Evolutionary conservation across 2,888 invertebrate species (phyloP).

Genomic region (Drosophila formosana): DNA sequence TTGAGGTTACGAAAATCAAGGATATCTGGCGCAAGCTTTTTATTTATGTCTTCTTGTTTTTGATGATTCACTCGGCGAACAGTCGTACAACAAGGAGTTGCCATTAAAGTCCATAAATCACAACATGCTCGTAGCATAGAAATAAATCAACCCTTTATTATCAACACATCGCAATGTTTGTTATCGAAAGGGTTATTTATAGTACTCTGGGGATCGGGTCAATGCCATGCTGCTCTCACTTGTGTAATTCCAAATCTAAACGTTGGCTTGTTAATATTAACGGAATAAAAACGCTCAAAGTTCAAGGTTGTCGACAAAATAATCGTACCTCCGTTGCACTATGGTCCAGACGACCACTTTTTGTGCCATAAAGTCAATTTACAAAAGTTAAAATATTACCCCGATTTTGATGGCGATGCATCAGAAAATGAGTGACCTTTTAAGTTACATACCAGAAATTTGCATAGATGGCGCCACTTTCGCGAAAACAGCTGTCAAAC

Average conservation of each 20-base stretch:
- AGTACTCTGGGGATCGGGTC: conserved; percentile 68
- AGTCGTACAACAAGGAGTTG: conserved; percentile 37
- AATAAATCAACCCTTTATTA: conserved; percentile 80
- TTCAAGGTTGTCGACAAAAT: conserved; percentile 55
- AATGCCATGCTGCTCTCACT: conserved; percentile 21
- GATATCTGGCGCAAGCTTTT: conserved; percentile 2
- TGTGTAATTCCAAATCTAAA: conserved; percentile 46
- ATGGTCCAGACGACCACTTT: too few species aligned
- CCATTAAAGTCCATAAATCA: conserved; percentile 80
- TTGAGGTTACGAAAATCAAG: conserved; percentile 27
- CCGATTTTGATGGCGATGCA: too few species aligned
- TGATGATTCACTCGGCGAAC: conserved; percentile 19
- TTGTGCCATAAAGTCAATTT: too few species aligned
- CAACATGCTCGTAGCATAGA: conserved; percentile 72
- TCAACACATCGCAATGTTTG: conserved; percentile 81
- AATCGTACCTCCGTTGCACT: conserved; percentile 8
- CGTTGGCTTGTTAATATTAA: conserved; percentile 62
- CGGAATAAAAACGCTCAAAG: conserved; percentile 61
- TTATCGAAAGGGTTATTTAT: conserved; percentile 80
- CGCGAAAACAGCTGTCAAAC: too few species aligned
- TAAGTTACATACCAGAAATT: too few species aligned
- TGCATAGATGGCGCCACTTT: too few species aligned
- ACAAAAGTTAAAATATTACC: too few species aligned
- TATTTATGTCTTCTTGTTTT: not conserved
- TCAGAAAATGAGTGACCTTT: too few species aligned